These are phyloP conservation scores for Antechinus stuartii DNA, from an alignment of 2,113 vertebrate genomes.

Conservation along the genomic window DNA sequence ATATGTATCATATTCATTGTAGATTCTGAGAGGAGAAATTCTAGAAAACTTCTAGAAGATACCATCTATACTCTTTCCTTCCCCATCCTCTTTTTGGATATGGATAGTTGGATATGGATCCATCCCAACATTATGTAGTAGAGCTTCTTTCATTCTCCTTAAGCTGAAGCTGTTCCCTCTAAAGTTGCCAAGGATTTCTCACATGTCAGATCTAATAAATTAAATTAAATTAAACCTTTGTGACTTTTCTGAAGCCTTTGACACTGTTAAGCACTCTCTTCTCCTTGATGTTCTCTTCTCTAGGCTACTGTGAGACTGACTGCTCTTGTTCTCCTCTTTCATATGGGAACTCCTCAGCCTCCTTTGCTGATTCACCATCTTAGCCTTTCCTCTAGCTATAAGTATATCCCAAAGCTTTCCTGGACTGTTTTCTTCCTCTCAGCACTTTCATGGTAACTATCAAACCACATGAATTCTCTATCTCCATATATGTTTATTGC, in stretches of 20 bases:
- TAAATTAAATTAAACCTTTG: neutral
- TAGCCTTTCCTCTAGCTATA: neutral
- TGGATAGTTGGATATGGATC: neutral
- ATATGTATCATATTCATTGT: neutral
- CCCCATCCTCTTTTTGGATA: neutral
- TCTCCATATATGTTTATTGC: too few species aligned
- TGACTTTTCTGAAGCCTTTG: neutral
- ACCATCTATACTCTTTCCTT: neutral
- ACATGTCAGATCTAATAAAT: neutral
- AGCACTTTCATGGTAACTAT: neutral
- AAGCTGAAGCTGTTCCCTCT: neutral
- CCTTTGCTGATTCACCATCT: neutral
- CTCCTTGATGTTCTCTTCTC: neutral
- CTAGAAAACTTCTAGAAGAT: neutral
- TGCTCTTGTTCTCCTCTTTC: neutral
- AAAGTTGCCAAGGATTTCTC: neutral
- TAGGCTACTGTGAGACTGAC: neutral
- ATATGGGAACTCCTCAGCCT: neutral
- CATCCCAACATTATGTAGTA: neutral
- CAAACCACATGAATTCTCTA: neutral
- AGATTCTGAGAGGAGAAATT: neutral
- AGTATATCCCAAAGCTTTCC: neutral
- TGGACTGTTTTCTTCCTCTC: neutral
- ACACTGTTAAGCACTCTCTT: neutral
- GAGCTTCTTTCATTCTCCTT: neutral